phyloP scores from a whole-genome alignment of 2,888 invertebrate species.

The Crocallis elinguaria region DNA sequence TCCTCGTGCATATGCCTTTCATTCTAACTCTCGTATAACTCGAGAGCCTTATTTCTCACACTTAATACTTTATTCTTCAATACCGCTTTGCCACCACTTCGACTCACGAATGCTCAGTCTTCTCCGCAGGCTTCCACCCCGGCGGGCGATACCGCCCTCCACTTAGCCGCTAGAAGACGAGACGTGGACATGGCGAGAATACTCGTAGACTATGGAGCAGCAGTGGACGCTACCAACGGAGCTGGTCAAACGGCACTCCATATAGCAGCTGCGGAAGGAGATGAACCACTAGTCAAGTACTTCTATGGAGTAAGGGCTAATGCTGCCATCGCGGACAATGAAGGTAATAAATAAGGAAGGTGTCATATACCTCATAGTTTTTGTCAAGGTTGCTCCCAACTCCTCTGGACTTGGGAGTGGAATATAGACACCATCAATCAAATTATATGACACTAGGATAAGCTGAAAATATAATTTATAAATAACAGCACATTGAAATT shows the following conservation, averaged over 20 bases:
- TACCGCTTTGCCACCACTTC: slow-evolving; percentile 10
- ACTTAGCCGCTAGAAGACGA: slow-evolving; percentile 95
- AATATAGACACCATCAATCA: too few species aligned
- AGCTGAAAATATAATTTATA: too few species aligned
- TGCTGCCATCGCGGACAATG: slow-evolving; percentile 97
- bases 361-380: too few species aligned
- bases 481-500: too few species aligned
- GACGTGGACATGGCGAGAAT: slow-evolving; percentile 97
- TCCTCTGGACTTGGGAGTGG: too few species aligned
- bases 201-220: slow-evolving; percentile 96
- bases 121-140: slow-evolving; percentile 88
- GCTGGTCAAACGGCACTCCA: slow-evolving; percentile 98
- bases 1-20: too few species aligned
- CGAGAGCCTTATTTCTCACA: too few species aligned
- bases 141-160: slow-evolving; percentile 96
- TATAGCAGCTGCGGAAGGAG: slow-evolving; percentile 97
- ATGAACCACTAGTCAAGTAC: slow-evolving; percentile 97
- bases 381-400: too few species aligned
- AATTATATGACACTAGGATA: too few species aligned
- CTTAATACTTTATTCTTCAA: too few species aligned
- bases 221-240: slow-evolving; percentile 96
- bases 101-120: slow-evolving; percentile 25
- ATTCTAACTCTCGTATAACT: too few species aligned
- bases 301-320: slow-evolving; percentile 97
- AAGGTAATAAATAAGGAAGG: too few species aligned